Evolutionary conservation across 2,888 invertebrate genomes (phyloP), one percentile per base, ranked within the genome.

Genomic region (Pteria penguin): DNA sequence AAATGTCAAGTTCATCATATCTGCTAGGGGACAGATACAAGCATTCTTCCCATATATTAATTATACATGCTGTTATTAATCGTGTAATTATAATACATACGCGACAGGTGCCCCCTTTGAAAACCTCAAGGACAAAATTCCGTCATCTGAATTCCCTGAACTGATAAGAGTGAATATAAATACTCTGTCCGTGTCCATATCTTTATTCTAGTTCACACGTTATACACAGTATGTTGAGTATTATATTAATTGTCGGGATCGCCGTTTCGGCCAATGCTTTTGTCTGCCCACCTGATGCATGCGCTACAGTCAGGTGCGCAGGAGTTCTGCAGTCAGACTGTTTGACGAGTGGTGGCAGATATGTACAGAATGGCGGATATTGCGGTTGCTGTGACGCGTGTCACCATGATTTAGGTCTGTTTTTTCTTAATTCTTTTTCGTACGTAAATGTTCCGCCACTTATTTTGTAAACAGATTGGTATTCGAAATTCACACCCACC

Each of bases 371-470:
- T 26, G 83, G 79, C 4, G 81, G 83, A 33, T 76, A 75, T 33
- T 83, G 83, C 72, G 83, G 83, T 0, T 83, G 83, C 55, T 83
- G 83, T 62, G 83, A 82, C 52, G 57, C 76, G 3, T 83, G 83
- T 54, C 8, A 18, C 8, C 45, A 45, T 0, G 11, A 45, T 8
- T 45, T 45, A 45, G 45, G 45, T 45, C 0, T 14, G 45, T 45
- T 0, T 45, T 14, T 45, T 14, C n/a, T n/a, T n/a, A n/a, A n/a
- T n/a, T n/a, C n/a, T n/a, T n/a, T n/a, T n/a, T n/a, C n/a, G n/a
- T n/a, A n/a, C n/a, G n/a, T n/a, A n/a, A n/a, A n/a, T n/a, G n/a
- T n/a, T n/a, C n/a, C n/a, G n/a, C n/a, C n/a, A n/a, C n/a, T n/a
- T n/a, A n/a, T n/a, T n/a, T n/a, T n/a, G n/a, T n/a, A n/a, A n/a